Evolutionary conservation across 2,113 vertebrate species (phyloP).

Genomic region (Sorex fumeus): DNA sequence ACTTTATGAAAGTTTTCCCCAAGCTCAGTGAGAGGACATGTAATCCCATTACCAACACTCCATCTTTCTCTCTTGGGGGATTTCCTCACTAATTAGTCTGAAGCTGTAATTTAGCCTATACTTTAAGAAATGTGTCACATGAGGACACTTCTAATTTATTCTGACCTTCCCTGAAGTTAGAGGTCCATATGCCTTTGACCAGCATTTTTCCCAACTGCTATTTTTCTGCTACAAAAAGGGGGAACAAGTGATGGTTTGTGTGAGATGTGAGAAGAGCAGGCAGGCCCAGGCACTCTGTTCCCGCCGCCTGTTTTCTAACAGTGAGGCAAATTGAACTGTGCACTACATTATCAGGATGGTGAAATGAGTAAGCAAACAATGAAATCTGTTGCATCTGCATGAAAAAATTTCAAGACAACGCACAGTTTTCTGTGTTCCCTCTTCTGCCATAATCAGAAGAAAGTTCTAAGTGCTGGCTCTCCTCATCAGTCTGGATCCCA

Average conservation of each 20-base stretch:
- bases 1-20: constrained; percentile 72
- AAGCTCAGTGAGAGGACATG: constrained; percentile 53
- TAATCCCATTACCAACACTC: constrained; percentile 79
- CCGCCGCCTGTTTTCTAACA: not conserved
- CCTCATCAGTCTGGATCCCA: not conserved
- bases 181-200: constrained; percentile 70
- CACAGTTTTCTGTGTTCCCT: not conserved
- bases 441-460: not conserved
- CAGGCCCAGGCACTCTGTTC: constrained; percentile 11
- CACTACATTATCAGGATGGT: not conserved
- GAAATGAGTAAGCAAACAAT: not conserved
- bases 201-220: constrained; percentile 59
- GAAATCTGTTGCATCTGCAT: not conserved
- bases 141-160: constrained; percentile 81
- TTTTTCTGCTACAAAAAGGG: constrained; percentile 40
- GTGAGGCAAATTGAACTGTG: not conserved
- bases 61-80: constrained; percentile 74
- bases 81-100: constrained; percentile 83
- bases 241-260: not conserved
- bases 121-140: constrained; percentile 81
- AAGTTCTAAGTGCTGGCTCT: constrained; percentile 8
- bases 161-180: constrained; percentile 78
- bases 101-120: constrained; percentile 80
- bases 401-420: constrained; percentile 1
- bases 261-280: constrained; percentile 11